Base-by-base conservation (phyloP, 1,140 invertebrate species). In the Trichogramma pretiosum region DNA sequence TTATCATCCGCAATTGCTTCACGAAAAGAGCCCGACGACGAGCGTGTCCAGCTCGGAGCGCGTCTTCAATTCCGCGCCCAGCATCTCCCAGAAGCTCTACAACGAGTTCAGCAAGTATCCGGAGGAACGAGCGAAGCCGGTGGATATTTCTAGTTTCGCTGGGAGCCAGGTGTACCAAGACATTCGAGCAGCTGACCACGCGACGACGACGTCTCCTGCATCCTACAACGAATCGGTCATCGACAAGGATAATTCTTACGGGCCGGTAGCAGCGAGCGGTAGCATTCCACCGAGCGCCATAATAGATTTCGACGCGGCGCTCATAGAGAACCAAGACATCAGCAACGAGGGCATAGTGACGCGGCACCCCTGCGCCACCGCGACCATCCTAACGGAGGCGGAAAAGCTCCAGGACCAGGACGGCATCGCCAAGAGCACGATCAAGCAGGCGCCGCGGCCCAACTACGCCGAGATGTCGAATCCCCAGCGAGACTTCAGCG, bases 291-390 rank as follows among this genome's bases (percentile, higher is more conserved):
- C n/a, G n/a, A n/a, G n/a, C n/a, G 22, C 22, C 16, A 14, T 28
- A 5, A 2, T 22, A 18, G 39, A 28, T 8, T 14, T 40, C 5
- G 48, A 56, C 11, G 62, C 64, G 23, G 55, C 62, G 33, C 62
- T 65, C 19, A 70, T 71, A 8, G 53, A 68, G 19, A 72, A 72
- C 46, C 68, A 71, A 36, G 67, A 71, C 17, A 68, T 70, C 33
- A 64, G 65, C 17, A 48, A 61, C 0, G 65, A 67, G 5, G 65
- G 67, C 5, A 49, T 72, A 0, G 60, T 72, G 0, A 72, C 70
- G 0, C 59, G 67, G 9, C 70, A 70, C 30, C 53, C 68, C 0
- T 60, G 63, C 22, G 70, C 67, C 1, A 63, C 70, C 4, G 68
- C 50, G 5, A 72, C 70, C 0, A 58, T 70, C 1, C 60, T 64